Base-by-base conservation (phyloP, 1,140 invertebrate genomes). In the Heliconius eleuchia region DNA sequence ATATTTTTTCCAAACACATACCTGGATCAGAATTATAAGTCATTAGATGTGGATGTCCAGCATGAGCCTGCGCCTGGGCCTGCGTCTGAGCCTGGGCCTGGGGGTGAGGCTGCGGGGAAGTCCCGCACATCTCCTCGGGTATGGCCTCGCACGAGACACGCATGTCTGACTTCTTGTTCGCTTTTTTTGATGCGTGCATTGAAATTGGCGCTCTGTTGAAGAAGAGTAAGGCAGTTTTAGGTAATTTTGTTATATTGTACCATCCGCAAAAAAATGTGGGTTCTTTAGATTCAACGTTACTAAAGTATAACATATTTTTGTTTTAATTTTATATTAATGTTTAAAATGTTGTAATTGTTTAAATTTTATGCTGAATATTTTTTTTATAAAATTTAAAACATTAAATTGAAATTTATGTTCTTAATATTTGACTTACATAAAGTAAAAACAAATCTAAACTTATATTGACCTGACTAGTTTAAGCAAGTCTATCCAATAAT, bases 121-220 rank as follows among this genome's bases (percentile, higher is more conserved):
- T 93, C 85, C 93, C 96, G 60, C 95, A 96, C 87, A 97, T 97
- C 95, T 98, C 98, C 95, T 98, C 98, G 8, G 98, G 98, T 83
- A 98, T 98, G 60, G 97, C 97, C 95, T 98, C 98, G 91, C 97
- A 98, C 88, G 97, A 98, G 6, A 97, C 97, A 87, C 97, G 96
- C 95, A 96, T 96, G 90, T 97, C 96, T 92, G 96, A 97, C 88
- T 96, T 97, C 89, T 96, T 96, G 77, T 92, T 86, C 87, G 96
- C 94, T 87, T 97, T 97, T 85, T 96, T 96, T 95, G 73, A 95
- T 87, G 88, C 96, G 91, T 91, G 90, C 84, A 89, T 70, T 71
- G 86, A 77, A 85, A 85, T 82, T 19, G 89, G 78, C 27, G 87
- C 77, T 77, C 83, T 88, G 79, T 88, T 87, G 86, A 8, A 27